Evolutionary conservation across 2,888 invertebrate species (phyloP).

Genomic region (Rhagonycha lutea): DNA sequence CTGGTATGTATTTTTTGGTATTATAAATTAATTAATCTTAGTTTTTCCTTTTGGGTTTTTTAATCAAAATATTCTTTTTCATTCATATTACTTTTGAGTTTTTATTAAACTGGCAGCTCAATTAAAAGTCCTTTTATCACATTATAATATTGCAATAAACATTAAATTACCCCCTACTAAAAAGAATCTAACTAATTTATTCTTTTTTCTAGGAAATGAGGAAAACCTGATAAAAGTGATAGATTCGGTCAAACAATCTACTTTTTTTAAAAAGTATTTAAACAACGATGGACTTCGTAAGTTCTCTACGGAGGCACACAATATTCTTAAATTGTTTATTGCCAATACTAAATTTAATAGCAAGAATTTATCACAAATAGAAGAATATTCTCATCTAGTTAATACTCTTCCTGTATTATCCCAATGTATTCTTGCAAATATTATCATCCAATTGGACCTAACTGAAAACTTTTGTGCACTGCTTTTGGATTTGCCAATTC

Average conservation of each 20-base stretch:
- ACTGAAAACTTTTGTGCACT: conserved; percentile 21
- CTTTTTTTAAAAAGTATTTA: background rate
- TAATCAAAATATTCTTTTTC: background rate
- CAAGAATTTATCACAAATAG: conserved; percentile 33
- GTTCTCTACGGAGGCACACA: conserved; percentile 8
- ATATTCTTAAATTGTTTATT: conserved; percentile 41
- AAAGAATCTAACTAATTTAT: background rate
- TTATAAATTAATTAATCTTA: background rate
- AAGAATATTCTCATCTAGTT: conserved; percentile 45
- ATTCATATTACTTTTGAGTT: background rate
- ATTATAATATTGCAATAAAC: too few relatives aligned
- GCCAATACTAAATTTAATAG: conserved; percentile 46
- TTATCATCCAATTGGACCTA: conserved; percentile 29
- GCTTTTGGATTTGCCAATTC: conserved; percentile 18
- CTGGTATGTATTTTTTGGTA: conserved; percentile 41
- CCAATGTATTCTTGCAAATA: conserved; percentile 43
- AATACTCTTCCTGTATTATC: conserved; percentile 45
- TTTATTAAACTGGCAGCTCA: background rate
- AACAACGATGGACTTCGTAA: conserved; percentile 7
- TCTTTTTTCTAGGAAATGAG: conserved; percentile 43
- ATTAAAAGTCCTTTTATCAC: background rate
- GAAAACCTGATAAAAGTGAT: conserved; percentile 33
- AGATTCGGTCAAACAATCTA: conserved; percentile 16
- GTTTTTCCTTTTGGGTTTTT: background rate
- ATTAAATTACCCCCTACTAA: too few relatives aligned